These are phyloP conservation scores for Tanypteryx hageni DNA, from an alignment of 2,888 invertebrate species.

Conservation along the genomic window DNA sequence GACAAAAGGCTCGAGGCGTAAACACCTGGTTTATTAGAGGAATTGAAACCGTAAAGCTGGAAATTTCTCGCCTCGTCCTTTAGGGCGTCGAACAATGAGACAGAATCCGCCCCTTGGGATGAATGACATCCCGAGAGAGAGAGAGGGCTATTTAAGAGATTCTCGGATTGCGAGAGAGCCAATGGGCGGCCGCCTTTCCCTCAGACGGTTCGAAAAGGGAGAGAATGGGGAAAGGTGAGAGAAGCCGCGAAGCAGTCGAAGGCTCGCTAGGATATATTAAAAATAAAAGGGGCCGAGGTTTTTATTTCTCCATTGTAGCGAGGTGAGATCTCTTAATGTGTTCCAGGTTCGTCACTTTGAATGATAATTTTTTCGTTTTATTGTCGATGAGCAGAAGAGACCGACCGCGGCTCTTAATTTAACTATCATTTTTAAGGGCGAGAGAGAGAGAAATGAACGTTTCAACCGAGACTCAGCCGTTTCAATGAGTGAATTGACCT, in stretches of 20 bases:
- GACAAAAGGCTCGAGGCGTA: not conserved
- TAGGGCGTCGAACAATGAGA: not conserved
- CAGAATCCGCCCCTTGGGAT: not conserved
- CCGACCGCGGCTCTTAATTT: conserved; percentile 4
- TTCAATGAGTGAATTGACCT: not conserved
- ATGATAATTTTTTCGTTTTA: not conserved
- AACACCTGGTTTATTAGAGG: conserved; percentile 32
- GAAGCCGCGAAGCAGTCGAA: not conserved
- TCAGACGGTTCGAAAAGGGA: not conserved
- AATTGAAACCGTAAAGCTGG: conserved; percentile 18
- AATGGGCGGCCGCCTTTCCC: not conserved
- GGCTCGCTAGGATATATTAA: not conserved
- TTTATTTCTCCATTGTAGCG: not conserved
- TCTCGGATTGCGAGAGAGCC: not conserved
- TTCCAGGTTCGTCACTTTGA: not conserved
- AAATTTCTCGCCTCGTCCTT: conserved; percentile 16
- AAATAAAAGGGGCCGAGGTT: not conserved
- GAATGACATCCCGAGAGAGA: not conserved
- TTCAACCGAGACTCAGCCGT: not conserved
- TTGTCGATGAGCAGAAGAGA: not conserved
- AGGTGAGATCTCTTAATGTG: conserved; percentile 13
- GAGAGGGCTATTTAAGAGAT: not conserved
- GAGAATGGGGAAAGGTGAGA: not conserved
- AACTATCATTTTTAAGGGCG: conserved; percentile 10
- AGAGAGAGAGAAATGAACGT: not conserved